Evolutionary conservation across 1,140 invertebrate species (phyloP).

Genomic region (Gonioctena quinquepunctata): DNA sequence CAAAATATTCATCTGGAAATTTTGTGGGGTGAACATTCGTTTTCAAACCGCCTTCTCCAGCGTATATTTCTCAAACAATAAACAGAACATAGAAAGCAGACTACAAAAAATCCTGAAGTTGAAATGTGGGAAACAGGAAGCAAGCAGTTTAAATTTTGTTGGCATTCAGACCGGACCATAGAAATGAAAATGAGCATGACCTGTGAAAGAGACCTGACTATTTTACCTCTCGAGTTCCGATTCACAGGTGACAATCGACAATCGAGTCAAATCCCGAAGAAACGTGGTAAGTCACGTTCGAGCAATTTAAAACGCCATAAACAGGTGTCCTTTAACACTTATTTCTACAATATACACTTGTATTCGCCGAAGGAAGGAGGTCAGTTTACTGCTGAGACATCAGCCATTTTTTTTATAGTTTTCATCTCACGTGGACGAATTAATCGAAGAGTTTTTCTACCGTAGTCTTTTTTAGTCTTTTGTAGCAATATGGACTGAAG

Average conservation of each 20-base stretch:
- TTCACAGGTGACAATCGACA: conserved; percentile 29
- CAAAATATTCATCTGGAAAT: too few relatives aligned
- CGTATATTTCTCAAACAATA: too few relatives aligned
- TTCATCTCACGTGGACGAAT: too few relatives aligned
- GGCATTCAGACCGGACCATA: conserved; percentile 1
- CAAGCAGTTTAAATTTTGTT: conserved; percentile 1
- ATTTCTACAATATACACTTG: conserved; percentile 9
- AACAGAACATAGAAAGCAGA: neutral
- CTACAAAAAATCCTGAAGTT: neutral
- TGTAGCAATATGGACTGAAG: too few relatives aligned
- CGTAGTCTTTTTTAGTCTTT: too few relatives aligned
- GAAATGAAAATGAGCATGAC: conserved; percentile 27
- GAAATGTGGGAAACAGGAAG: conserved; percentile 20
- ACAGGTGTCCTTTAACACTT: conserved; percentile 32
- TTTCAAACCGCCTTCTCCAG: too few relatives aligned
- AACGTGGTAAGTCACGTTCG: conserved; percentile 37
- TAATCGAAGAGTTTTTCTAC: too few relatives aligned
- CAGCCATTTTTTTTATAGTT: too few relatives aligned
- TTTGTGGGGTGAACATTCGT: too few relatives aligned
- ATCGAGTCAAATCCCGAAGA: conserved; percentile 32
- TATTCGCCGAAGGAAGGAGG: neutral
- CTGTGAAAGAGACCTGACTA: conserved; percentile 20
- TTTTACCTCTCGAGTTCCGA: conserved; percentile 24
- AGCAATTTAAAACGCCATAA: conserved; percentile 24
- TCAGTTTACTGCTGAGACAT: too few relatives aligned